Evolutionary conservation across 1,140 invertebrate species (phyloP).

Genomic region (Hycleus phaleratus): DNA sequence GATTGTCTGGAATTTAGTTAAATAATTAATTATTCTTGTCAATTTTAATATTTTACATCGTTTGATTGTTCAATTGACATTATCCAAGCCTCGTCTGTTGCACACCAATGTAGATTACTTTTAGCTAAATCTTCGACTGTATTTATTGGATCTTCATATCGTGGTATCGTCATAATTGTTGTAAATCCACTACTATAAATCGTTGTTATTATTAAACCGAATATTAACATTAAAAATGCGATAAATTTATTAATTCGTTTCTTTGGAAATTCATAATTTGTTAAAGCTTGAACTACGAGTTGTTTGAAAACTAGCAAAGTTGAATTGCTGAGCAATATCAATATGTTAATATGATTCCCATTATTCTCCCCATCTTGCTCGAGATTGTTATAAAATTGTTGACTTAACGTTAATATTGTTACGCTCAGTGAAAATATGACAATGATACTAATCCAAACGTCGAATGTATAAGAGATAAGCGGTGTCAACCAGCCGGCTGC

Average conservation of each 20-base stretch:
- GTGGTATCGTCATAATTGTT: constrained; percentile 49
- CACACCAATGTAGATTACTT: constrained; percentile 28
- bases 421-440: neutral
- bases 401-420: neutral
- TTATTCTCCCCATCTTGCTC: neutral
- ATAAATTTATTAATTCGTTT: neutral
- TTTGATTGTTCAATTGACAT: constrained; percentile 23
- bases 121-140: constrained; percentile 25
- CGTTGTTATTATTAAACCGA: constrained; percentile 1
- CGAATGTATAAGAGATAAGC: constrained; percentile 23
- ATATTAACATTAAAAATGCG: neutral
- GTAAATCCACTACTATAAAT: constrained; percentile 48
- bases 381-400: neutral
- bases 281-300: neutral
- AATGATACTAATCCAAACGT: constrained; percentile 23
- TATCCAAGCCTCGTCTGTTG: constrained; percentile 29
- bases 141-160: constrained; percentile 26
- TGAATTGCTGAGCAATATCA: neutral
- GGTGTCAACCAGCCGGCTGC: constrained; percentile 29
- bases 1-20: constrained; percentile 7
- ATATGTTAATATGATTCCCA: neutral
- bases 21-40: neutral
- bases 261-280: neutral
- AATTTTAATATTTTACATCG: constrained; percentile 16
- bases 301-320: neutral